Base-by-base conservation (phyloP, 2,797 vertebrate genomes). In the Danio tinwini region DNA sequence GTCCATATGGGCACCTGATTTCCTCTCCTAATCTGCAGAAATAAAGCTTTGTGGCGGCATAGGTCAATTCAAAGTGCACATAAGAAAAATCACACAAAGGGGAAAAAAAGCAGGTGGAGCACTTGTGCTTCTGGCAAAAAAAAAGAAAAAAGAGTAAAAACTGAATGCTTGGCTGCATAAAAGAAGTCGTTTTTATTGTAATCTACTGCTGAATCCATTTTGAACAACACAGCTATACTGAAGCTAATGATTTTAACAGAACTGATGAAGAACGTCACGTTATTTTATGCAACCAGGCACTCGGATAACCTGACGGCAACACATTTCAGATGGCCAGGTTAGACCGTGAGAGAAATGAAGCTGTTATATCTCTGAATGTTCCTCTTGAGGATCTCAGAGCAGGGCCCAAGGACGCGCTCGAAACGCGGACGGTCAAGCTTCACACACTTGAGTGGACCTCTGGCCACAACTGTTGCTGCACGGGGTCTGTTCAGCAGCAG, bases 291-390 rank as follows among this genome's bases (percentile, higher is more conserved):
- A 80, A 59, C 61, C 67, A 71, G 70, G 44, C 45, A 53, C 72
- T 10, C 62, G 10, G 61, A 12, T 61, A 52, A 68, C 49, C 73
- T 37, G 68, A 56, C 14, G 6, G 56, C 14, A 49, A 64, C 12
- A 6, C 2, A 4, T 21, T 12, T 55, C 74, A 37, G 19, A 76
- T 7, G 19, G 49, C n/a, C 9, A 8, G 63, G 75, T 88, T 93
- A 98, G 91, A 99, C 97, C 0, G 97, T 97, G 85, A 98, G 96
- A 0, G 97, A 98, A 88, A 99, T 97, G 93, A 98, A 98, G 88
- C 97, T 98, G 94, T 98, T 98, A 92, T 99, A 99, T 91, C 97
- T 96, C 92, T 98, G 97, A 88, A 98, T 98, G 94, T 96, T 98
- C 71, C 97, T 94, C 93, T 98, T 97, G 76, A 99, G 96, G 91